Evolutionary conservation across 2,113 vertebrate species (phyloP).

Genomic region (Struthidea cinerea): DNA sequence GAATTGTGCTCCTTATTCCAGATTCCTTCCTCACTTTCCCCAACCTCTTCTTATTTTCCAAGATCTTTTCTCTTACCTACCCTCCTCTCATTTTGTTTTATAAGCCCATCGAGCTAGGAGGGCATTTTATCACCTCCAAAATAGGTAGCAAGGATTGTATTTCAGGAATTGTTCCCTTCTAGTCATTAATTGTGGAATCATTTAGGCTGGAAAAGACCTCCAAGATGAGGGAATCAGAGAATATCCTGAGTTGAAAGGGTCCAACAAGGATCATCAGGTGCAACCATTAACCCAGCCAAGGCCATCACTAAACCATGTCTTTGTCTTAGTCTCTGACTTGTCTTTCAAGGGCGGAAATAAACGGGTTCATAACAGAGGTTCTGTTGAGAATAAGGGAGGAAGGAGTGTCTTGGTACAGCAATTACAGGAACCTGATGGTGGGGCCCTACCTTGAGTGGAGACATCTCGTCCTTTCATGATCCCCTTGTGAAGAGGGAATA

Average conservation of each 20-base stretch:
- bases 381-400: neutral
- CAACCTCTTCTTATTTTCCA: neutral
- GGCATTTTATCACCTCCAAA: neutral
- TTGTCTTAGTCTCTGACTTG: neutral
- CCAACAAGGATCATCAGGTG: fast-evolving
- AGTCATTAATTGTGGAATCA: neutral
- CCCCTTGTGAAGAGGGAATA: neutral
- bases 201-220: neutral
- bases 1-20: neutral
- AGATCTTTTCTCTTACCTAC: neutral
- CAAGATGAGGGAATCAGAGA: neutral
- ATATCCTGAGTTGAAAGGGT: neutral
- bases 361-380: neutral
- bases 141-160: neutral
- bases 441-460: neutral
- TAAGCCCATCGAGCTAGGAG: neutral
- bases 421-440: neutral
- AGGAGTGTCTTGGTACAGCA: neutral
- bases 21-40: neutral
- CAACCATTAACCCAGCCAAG: neutral
- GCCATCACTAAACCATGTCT: neutral
- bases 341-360: neutral
- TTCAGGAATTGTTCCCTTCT: neutral
- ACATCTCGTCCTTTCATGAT: neutral
- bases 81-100: neutral